These are phyloP conservation scores for Sthenelais limicola DNA, from an alignment of 2,888 invertebrate genomes.

Conservation along the genomic window DNA sequence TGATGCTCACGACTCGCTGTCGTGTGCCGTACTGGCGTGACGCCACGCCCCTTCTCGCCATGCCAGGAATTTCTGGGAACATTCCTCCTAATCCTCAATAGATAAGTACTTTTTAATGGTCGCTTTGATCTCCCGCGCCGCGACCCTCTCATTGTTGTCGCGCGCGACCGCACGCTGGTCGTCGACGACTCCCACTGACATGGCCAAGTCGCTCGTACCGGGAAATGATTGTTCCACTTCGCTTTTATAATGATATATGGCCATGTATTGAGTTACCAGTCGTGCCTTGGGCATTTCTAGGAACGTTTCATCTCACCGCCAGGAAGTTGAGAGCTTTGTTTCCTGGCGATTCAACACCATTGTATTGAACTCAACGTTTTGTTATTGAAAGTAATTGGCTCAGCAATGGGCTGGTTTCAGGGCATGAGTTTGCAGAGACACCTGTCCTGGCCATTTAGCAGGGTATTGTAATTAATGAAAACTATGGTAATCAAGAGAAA, in stretches of 20 bases:
- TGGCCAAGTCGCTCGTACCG: conserved; percentile 18
- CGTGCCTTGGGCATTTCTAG: conserved; percentile 19
- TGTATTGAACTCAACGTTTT: neutral
- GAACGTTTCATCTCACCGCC: conserved; percentile 5
- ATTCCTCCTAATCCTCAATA: neutral
- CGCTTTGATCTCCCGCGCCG: conserved; percentile 27
- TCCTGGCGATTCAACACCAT: conserved; percentile 1
- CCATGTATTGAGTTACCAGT: neutral
- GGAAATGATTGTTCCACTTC: conserved; percentile 11
- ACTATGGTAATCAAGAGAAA: conserved; percentile 12
- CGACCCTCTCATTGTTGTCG: neutral
- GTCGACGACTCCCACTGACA: conserved; percentile 11
- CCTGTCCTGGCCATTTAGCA: conserved; percentile 7
- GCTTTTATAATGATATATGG: conserved; percentile 37
- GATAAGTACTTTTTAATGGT: conserved; percentile 37
- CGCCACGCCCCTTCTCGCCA: neutral
- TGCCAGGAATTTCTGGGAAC: neutral
- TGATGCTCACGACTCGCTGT: neutral
- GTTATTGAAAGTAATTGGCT: neutral
- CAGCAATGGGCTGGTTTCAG: neutral
- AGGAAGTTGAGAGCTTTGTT: conserved; percentile 6
- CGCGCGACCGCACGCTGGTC: neutral
- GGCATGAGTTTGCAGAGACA: too few relatives aligned
- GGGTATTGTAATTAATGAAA: conserved; percentile 27
- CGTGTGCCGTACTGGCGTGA: neutral